Conservation (phyloP, 2,888 invertebrate species). For the Eurytoma californica region DNA sequence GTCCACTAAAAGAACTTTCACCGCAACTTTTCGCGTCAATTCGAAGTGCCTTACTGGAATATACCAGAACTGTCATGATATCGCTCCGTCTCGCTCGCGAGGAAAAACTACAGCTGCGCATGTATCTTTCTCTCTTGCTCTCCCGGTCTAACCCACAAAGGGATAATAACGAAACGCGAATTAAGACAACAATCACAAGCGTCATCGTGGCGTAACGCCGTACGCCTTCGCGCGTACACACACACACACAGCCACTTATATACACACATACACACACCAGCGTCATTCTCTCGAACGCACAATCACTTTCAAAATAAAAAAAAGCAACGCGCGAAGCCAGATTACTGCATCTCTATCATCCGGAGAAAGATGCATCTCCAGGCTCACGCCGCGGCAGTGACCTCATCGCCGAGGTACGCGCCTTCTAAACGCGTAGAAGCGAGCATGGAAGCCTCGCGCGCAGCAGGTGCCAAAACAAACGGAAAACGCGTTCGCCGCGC, state of each 20-base stretch:
- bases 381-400: background rate
- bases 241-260: background rate
- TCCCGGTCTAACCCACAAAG: background rate
- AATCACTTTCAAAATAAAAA: background rate
- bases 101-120: too few relatives aligned
- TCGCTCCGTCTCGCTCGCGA: background rate
- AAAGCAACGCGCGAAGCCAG: background rate
- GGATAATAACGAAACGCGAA: background rate
- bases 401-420: conserved; percentile 7
- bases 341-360: background rate
- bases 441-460: background rate
- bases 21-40: conserved; percentile 6
- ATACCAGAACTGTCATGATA: conserved; percentile 6
- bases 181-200: conserved; percentile 29
- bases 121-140: background rate
- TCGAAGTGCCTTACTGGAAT: background rate
- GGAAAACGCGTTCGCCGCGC: background rate
- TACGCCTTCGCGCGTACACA: background rate
- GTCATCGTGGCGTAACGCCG: conserved; percentile 22
- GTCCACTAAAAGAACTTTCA: conserved; percentile 1
- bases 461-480: background rate
- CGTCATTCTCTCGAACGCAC: too few relatives aligned
- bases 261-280: background rate
- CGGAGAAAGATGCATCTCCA: background rate
- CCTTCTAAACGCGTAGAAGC: background rate